phyloP scores from a whole-genome alignment of 2,113 vertebrate genomes.

The Columba janthina region DNA sequence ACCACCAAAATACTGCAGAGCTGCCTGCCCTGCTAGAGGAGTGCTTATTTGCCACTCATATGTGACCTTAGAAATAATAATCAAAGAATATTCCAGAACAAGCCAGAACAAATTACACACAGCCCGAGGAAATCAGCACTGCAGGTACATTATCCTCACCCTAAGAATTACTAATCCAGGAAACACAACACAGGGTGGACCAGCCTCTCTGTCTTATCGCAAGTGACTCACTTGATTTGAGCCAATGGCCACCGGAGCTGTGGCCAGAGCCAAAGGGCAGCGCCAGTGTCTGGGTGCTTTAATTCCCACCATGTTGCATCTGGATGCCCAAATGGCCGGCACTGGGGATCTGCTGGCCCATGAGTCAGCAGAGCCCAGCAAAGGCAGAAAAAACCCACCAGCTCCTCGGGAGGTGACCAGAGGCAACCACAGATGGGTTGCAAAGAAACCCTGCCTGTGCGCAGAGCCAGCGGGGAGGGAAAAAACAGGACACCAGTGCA shows the following conservation, averaged over 20 bases:
- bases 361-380: background rate
- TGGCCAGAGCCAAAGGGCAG: background rate
- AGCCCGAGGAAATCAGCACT: background rate
- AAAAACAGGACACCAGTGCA: fast-evolving
- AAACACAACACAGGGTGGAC: fast-evolving
- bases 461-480: fast-evolving
- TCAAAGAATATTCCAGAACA: background rate
- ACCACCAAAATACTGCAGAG: background rate
- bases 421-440: background rate
- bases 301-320: background rate
- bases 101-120: background rate
- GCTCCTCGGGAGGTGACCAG: background rate
- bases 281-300: background rate
- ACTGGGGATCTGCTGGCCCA: background rate
- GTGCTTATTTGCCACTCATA: background rate
- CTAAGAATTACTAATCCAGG: background rate
- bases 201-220: background rate
- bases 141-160: background rate
- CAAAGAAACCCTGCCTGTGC: background rate
- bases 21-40: background rate
- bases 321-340: background rate
- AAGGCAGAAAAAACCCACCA: background rate
- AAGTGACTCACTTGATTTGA: background rate
- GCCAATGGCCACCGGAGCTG: background rate
- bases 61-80: background rate